These are phyloP conservation scores for Pecten maximus DNA, from an alignment of 2,888 invertebrate species.

Conservation along the genomic window DNA sequence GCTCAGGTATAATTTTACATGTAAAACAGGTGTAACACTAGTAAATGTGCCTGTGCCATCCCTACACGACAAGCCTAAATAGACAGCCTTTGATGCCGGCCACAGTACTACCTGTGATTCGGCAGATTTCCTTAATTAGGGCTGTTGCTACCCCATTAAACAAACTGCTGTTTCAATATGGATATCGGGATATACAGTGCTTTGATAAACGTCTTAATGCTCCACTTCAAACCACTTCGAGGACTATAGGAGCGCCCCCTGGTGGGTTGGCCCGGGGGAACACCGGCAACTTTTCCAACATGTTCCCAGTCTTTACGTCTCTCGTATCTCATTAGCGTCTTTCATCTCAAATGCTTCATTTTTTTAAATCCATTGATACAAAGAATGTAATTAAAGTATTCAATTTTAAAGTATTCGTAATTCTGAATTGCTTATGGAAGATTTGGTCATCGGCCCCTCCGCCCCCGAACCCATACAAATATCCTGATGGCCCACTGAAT, in stretches of 20 bases:
- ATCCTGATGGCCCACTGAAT: background rate
- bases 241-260: slow-evolving; percentile 5
- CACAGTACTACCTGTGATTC: background rate
- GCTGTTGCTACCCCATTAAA: background rate
- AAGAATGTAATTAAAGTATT: background rate
- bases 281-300: background rate
- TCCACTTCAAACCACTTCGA: slow-evolving; percentile 15
- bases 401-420: background rate
- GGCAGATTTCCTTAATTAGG: slow-evolving; percentile 20
- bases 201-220: slow-evolving; percentile 23
- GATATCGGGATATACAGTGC: background rate
- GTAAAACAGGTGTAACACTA: background rate
- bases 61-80: background rate
- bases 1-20: background rate
- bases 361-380: slow-evolving; percentile 21
- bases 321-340: background rate
- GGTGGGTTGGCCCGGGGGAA: slow-evolving; percentile 12
- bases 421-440: background rate
- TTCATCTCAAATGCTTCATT: background rate
- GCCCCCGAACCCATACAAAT: background rate
- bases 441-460: background rate
- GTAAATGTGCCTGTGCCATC: background rate
- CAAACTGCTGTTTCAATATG: background rate
- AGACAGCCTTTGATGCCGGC: background rate
- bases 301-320: background rate